Evolutionary conservation across 1,140 invertebrate species (phyloP), one percentile per base, ranked within the genome.

Genomic region (Temnothorax curvispinosus): DNA sequence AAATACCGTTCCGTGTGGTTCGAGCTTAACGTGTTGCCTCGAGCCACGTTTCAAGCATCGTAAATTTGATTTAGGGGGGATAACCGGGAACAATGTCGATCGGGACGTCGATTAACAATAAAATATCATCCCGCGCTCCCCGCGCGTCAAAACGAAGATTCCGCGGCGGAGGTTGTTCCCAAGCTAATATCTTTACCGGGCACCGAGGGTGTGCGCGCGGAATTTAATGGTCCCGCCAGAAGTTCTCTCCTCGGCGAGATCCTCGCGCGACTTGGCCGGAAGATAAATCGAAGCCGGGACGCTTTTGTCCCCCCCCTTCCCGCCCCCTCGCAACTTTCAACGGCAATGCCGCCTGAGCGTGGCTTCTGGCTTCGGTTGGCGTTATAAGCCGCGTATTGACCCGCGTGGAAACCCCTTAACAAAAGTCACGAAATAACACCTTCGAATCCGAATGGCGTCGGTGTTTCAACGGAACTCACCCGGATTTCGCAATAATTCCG

Each of bases 201-300:
- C 32, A 4, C 15, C 44, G 15, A 18, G 58, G 58, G 50, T 67
- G 50, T 60, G 56, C 21, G 74, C 15, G 82, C 44, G 47, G 74
- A 69, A 89, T 86, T 89, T 89, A 89, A 89, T 81, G 87, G 84
- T 77, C 35, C 69, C 58, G 87, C 21, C 52, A 89, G 75, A 89
- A 89, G 88, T 89, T 89, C 67, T 71, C 52, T 78, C 41, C 41
- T 72, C 85, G 58, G 71, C 81, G 65, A 86, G 88, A 89, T 71
- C 21, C 65, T 44, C 88, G 75, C 47, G 74, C 87, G 67, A 47
- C 82, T 52, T 32, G 32, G 15, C n/a, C 52, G 82, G 88, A 89
- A 89, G 87, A 89, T 86, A 89, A 89, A 89, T 89, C 82, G 82
- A 89, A 89, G 54, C 41, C 52, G 87, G 27, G 67, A 50, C 35